Evolutionary conservation across 2,113 vertebrate species (phyloP), one percentile per base, ranked within the genome.

Genomic region (Maccullochella peelii): DNA sequence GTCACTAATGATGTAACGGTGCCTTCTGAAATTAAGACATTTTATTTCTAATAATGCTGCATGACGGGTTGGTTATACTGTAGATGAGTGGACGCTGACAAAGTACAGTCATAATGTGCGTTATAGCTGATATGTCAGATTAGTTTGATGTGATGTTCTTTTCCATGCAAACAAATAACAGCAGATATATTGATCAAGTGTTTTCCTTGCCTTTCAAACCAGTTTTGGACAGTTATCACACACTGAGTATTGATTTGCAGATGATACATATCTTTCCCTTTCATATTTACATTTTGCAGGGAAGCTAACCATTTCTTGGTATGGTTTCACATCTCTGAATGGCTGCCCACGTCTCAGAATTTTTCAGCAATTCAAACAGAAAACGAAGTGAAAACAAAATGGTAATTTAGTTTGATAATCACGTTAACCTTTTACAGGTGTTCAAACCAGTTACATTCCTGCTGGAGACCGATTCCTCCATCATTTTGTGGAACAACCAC

Each of bases 211-310:
- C 50, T 55, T 55, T 71, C 6, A 38, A 62, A 14, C 1, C 59
- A 38, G 1, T 38, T 14, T 20, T 65, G 61, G 6, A 61, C 15
- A 30, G 25, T 58, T 58, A 58, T 15, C 27, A 12, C 27, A 36
- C 20, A 18, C 50, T 21, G 27, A 21, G 18, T 44, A 10, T 18
- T 27, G 8, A 58, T 14, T 6, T 69, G 27, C n/a, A 67, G 33
- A 50, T 33, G 1, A 55, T 38, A 27, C 15, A 1, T n/a, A 23
- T 21, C 16, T 50, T 80, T 66, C 49, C 69, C 54, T 75, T 59
- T 71, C 20, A 62, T 27, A 50, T 79, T 38, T 61, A 33, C 54
- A 77, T 57, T 69, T 87, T 83, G 42, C 33, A 14, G 8, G 1
- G 11, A 25, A 61, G 15, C 42, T 15, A 57, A 5, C 1, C 11